Evolutionary conservation across 2,888 invertebrate species (phyloP).

Genomic region (Clepsis dumicolana): DNA sequence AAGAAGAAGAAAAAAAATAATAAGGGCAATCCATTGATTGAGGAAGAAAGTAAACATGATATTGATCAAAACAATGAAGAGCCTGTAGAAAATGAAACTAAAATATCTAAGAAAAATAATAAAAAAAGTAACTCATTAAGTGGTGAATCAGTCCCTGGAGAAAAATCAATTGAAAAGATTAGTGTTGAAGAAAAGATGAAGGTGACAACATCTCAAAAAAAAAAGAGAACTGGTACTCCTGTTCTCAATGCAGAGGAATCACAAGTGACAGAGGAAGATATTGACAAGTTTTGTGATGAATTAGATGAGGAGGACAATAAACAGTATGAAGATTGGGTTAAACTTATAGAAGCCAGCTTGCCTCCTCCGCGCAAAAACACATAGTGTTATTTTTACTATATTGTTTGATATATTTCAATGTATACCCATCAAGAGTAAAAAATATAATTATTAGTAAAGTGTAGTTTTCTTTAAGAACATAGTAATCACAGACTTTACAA

Average conservation of each 20-base stretch:
- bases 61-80: constrained; percentile 36
- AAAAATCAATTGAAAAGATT: background rate
- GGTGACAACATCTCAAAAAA: constrained; percentile 44
- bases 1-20: constrained; percentile 34
- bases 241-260: constrained; percentile 62
- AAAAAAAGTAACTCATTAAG: constrained; percentile 41
- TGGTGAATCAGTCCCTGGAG: constrained; percentile 57
- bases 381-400: constrained; percentile 26
- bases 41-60: constrained; percentile 11
- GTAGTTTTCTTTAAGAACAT: no score
- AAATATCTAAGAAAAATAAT: constrained; percentile 38
- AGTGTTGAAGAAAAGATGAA: constrained; percentile 29
- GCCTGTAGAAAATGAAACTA: constrained; percentile 42
- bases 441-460: background rate
- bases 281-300: constrained; percentile 78
- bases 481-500: no score
- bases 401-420: background rate
- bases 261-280: constrained; percentile 75
- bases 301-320: constrained; percentile 73
- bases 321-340: constrained; percentile 76
- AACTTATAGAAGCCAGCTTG: constrained; percentile 75
- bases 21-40: constrained; percentile 19
- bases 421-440: background rate
- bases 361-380: constrained; percentile 60
- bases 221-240: constrained; percentile 41